phyloP scores from a whole-genome alignment of 2,797 vertebrate species.

The Enteromius radiatus region DNA sequence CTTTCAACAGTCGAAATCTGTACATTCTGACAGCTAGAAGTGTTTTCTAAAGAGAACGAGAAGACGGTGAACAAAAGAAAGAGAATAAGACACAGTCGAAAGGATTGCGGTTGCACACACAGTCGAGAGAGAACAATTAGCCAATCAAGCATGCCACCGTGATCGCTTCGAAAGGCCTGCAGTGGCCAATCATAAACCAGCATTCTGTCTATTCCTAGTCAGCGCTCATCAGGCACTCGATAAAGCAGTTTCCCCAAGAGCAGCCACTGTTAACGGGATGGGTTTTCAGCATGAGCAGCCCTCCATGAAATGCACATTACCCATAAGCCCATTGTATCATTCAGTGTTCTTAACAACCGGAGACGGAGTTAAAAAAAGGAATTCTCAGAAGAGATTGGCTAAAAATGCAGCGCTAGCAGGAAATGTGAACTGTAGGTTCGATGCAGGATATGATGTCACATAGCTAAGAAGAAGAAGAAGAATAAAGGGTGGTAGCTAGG shows the following conservation, averaged over 20 bases:
- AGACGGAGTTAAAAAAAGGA: slow-evolving; percentile 14
- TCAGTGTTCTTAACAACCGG: slow-evolving; percentile 6
- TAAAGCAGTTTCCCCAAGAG: slow-evolving; percentile 33
- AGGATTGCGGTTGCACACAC: not conserved
- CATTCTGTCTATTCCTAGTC: not conserved
- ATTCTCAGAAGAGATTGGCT: slow-evolving; percentile 32
- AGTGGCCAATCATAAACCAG: slow-evolving; percentile 40
- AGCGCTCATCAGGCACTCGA: slow-evolving; percentile 35
- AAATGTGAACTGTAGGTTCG: not conserved
- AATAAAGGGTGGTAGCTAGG: not conserved
- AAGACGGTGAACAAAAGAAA: not conserved
- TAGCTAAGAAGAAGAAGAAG: not conserved
- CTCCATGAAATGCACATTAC: slow-evolving; percentile 32
- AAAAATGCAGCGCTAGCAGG: not conserved
- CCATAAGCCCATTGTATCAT: slow-evolving; percentile 34
- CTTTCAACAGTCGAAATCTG: not conserved
- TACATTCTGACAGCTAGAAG: not conserved
- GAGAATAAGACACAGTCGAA: not conserved
- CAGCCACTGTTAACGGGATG: not conserved
- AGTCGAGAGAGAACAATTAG: slow-evolving; percentile 30
- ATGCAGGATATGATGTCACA: not conserved
- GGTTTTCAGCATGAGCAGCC: slow-evolving; percentile 31
- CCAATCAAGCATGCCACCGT: slow-evolving; percentile 12
- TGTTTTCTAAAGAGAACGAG: not conserved
- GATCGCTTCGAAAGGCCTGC: slow-evolving; percentile 18